phyloP scores from a whole-genome alignment of 2,888 invertebrate genomes.

The Sminthurinus aureus region DNA sequence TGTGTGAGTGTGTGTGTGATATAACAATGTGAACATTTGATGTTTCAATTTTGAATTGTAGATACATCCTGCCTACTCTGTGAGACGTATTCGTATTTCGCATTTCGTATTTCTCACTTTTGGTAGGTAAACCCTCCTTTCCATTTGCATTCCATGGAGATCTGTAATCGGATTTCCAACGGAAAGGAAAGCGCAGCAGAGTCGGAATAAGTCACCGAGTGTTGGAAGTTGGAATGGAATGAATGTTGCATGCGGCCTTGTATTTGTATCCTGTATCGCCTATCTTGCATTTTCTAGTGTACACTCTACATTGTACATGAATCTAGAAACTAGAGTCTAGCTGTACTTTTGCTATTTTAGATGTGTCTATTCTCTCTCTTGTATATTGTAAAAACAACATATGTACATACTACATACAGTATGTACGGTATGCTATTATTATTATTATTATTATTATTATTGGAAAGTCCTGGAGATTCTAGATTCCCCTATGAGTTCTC shows the following conservation, averaged over 20 bases:
- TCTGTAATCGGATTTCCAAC: conserved; percentile 52
- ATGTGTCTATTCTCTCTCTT: too few species aligned
- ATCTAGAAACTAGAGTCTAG: too few species aligned
- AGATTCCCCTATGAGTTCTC: conserved; percentile 29
- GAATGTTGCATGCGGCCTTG: not conserved
- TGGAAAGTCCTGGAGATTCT: conserved; percentile 28
- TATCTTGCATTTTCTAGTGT: too few species aligned
- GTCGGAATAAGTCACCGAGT: conserved; percentile 25
- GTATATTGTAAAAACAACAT: too few species aligned
- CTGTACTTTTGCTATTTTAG: too few species aligned
- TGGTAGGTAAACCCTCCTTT: conserved; percentile 41
- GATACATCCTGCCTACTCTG: not conserved
- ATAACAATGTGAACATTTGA: conserved; percentile 44
- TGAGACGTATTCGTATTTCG: too few species aligned
- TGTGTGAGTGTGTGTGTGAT: conserved; percentile 16
- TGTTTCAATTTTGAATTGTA: conserved; percentile 49
- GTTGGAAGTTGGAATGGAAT: conserved; percentile 11
- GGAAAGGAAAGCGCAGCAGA: conserved; percentile 36
- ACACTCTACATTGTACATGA: too few species aligned
- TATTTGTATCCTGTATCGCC: not conserved
- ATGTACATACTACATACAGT: not conserved
- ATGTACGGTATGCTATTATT: too few species aligned
- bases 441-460: conserved; percentile 1
- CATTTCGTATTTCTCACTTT: conserved; percentile 42
- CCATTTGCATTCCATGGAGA: conserved; percentile 53